Conservation (phyloP, 2,797 vertebrate genomes). For the Sylvilagus floridanus region DNA sequence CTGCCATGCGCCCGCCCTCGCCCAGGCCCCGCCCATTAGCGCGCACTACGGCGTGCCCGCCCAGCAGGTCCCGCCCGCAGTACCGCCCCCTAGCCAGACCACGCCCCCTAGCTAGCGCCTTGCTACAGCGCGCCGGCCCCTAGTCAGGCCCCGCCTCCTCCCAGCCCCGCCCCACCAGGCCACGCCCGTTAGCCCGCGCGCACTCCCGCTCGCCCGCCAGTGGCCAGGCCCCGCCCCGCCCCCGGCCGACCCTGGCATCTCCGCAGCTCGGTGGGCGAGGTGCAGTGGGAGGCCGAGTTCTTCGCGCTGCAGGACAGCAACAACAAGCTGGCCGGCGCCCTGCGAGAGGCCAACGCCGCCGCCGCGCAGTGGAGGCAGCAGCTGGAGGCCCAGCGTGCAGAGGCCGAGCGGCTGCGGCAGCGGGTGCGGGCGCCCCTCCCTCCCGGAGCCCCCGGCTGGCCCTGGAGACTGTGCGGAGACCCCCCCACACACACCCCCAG, state of each 20-base stretch:
- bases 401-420: conserved; percentile 93
- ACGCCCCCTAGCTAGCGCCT: not conserved
- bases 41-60: not conserved
- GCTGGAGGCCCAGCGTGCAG: conserved; percentile 94
- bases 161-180: too few species aligned
- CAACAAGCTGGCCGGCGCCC: conserved; percentile 92
- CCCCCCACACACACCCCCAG: accelerated
- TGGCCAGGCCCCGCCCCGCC: not conserved
- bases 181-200: too few species aligned
- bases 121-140: too few species aligned
- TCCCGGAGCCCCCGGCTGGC: not conserved
- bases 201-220: not conserved
- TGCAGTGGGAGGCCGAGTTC: conserved; percentile 96
- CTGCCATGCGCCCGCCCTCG: too few species aligned
- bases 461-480: not conserved
- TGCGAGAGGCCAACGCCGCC: conserved; percentile 94
- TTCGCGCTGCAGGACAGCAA: conserved; percentile 98
- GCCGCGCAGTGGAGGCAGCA: conserved; percentile 97
- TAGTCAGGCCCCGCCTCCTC: too few species aligned
- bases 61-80: not conserved
- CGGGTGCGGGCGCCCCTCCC: conserved; percentile 87
- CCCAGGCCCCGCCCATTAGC: too few species aligned
- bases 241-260: too few species aligned
- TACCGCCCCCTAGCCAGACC: too few species aligned
- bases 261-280: conserved; percentile 94